Base-by-base conservation (phyloP, 2,113 vertebrate genomes). In the Siniperca knerii region DNA sequence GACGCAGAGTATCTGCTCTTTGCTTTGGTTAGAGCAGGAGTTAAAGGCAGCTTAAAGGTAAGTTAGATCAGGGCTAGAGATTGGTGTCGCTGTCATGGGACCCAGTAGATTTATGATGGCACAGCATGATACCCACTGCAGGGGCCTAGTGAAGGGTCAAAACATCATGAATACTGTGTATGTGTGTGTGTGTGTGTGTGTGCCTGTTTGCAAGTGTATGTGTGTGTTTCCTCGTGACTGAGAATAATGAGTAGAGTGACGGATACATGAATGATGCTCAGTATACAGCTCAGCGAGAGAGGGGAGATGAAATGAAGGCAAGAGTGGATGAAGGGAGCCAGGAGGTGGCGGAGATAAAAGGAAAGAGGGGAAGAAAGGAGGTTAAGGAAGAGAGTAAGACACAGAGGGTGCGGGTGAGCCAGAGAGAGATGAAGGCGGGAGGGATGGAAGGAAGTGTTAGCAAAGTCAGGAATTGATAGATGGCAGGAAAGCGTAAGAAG, bases 191-290 rank as follows among this genome's bases (percentile, higher is more conserved):
- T 75, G 29, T 12, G 40, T 42, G 15, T 50, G 57, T 37, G 5
- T 1, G 40, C 35, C 29, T 33, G 62, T 57, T 20, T 75, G 44
- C 15, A 37, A n/a, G 44, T 33, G 35, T 42, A 25, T 75, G 52
- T 61, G 75, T 78, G 61, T 83, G 73, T 86, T 67, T 86, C 65
- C 8, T 71, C 25, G 55, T 87, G 82, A 83, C 72, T 85, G 50
- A 68, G 77, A 81, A 89, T 88, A 90, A 90, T 44, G 48, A 71
- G 82, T 0, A 23, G 62, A 77, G 54, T 46, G 75, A 86, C 75
- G 72, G 69, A 42, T 76, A 66, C 77, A 85, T 82, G 82, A 92
- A 52, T 70, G 69, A 85, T 75, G 75, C 66, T 66, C 40, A 66
- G 57, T 50, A 46, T 16, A 52, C 61, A 35, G 55, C 52, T 70